Evolutionary conservation across 1,140 invertebrate genomes (phyloP).

Genomic region (Panagrolaimus sp.): DNA sequence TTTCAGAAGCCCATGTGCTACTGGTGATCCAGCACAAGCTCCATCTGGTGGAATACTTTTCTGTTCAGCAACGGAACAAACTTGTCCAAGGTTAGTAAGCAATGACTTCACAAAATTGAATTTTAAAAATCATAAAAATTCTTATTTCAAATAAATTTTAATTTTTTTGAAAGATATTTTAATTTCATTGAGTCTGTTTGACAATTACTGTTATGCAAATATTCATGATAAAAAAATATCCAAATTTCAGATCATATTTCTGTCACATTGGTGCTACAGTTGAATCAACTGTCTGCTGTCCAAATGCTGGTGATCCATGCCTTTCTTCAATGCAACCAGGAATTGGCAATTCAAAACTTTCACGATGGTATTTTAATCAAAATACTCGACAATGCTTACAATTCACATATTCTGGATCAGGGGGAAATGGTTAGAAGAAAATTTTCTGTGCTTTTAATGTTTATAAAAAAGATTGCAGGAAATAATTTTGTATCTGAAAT

Average conservation of each 20-base stretch:
- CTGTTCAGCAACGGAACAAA: slow-evolving; percentile 3
- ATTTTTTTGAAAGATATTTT: too few relatives aligned
- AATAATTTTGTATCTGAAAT: slow-evolving; percentile 10
- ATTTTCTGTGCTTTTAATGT: too few relatives aligned
- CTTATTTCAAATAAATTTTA: too few relatives aligned
- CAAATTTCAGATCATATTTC: slow-evolving; percentile 1
- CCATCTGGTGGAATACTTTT: slow-evolving; percentile 16
- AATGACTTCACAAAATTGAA: too few relatives aligned
- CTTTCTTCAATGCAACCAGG: slow-evolving; percentile 4
- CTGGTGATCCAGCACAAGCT: slow-evolving; percentile 8
- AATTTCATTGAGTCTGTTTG: too few relatives aligned
- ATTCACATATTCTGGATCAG: slow-evolving; percentile 17
- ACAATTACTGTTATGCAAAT: too few relatives aligned
- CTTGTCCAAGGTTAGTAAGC: too few relatives aligned
- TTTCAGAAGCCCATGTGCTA: slow-evolving; percentile 15
- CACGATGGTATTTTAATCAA: slow-evolving; percentile 17
- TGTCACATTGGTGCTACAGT: slow-evolving; percentile 4
- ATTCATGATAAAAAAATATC: too few relatives aligned
- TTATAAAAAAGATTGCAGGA: too few relatives aligned
- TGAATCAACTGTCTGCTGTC: slow-evolving; percentile 3
- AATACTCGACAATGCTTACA: slow-evolving; percentile 9
- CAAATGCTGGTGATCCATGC: background rate
- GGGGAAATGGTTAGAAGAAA: slow-evolving; percentile 4
- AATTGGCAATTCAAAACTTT: background rate
- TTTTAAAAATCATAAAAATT: too few relatives aligned